Percentiles rank a stretch among this genome's conserved stretches.
phyloP scores from a whole-genome alignment of 2,113 vertebrate genomes.

The Terrapene triunguis region DNA sequence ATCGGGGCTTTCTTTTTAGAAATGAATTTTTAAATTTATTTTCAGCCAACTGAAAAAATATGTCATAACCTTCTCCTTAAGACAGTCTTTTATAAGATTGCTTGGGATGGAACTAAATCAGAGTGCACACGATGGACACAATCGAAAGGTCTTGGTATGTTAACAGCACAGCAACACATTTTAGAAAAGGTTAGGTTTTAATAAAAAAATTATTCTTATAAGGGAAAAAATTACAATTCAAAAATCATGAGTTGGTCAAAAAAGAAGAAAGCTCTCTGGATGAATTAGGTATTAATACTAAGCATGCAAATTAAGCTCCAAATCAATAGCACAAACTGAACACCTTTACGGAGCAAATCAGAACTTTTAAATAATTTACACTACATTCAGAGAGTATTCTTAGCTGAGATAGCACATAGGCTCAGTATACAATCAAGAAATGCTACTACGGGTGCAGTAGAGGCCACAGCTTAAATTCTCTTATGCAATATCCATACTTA shows the following conservation, averaged over 20 bases:
- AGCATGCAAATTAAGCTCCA: not conserved
- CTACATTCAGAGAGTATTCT: not conserved
- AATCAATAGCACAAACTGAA: not conserved
- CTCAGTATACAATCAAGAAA: not conserved
- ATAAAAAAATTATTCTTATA: not conserved
- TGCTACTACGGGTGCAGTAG: not conserved
- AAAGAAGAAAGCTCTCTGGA: not conserved
- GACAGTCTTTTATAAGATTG: not conserved
- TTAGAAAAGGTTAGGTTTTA: not conserved
- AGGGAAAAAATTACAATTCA: not conserved
- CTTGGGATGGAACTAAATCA: not conserved
- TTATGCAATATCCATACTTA: not conserved
- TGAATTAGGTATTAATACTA: not conserved
- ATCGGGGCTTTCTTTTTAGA: not conserved
- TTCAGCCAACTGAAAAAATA: not conserved
- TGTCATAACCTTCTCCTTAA: not conserved
- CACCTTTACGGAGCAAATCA: not conserved
- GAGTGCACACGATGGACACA: not conserved
- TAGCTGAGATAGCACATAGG: not conserved
- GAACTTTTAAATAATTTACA: not conserved
- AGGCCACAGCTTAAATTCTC: not conserved
- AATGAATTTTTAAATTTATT: not conserved
- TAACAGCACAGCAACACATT: not conserved
- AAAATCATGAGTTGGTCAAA: not conserved
- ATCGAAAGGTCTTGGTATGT: rapidly evolving